phyloP scores from a whole-genome alignment of 2,888 invertebrate species.

The Volucella bombylans region DNA sequence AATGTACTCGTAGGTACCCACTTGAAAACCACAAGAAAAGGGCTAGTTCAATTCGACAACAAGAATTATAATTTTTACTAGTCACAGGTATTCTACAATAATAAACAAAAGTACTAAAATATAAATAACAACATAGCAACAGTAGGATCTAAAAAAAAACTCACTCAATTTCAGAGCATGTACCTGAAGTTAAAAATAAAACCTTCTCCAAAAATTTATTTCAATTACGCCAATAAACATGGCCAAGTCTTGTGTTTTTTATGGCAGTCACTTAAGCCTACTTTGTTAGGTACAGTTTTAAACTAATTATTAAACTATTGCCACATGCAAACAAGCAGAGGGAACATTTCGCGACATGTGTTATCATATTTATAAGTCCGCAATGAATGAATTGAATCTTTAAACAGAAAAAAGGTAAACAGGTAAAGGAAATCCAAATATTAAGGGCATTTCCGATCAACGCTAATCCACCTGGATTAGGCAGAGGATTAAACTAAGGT shows the following conservation, averaged over 20 bases:
- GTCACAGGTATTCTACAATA: too few species aligned
- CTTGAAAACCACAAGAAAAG: too few species aligned
- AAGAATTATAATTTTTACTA: too few species aligned
- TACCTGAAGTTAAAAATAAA: neutral
- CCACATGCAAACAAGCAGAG: conserved; percentile 47
- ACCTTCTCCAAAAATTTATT: neutral
- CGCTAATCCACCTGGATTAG: neutral
- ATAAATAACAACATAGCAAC: too few species aligned
- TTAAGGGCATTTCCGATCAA: too few species aligned
- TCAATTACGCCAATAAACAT: neutral
- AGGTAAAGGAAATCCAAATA: too few species aligned
- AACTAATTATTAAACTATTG: conserved; percentile 15
- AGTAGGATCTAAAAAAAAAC: neutral
- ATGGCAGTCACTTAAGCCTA: conserved; percentile 28
- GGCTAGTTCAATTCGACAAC: too few species aligned
- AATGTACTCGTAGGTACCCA: too few species aligned
- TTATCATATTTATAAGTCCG: neutral
- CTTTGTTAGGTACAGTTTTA: neutral
- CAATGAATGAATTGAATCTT: too few species aligned
- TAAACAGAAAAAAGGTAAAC: too few species aligned
- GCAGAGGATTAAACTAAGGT: conserved; percentile 36
- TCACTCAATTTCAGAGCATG: neutral
- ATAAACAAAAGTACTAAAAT: too few species aligned
- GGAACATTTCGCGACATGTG: neutral
- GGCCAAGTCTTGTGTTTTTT: neutral